A percentile compares a stretch with the other conserved stretches of the same genome.
phyloP scores from a whole-genome alignment of 2,113 vertebrate species.

The Struthidea cinerea region DNA sequence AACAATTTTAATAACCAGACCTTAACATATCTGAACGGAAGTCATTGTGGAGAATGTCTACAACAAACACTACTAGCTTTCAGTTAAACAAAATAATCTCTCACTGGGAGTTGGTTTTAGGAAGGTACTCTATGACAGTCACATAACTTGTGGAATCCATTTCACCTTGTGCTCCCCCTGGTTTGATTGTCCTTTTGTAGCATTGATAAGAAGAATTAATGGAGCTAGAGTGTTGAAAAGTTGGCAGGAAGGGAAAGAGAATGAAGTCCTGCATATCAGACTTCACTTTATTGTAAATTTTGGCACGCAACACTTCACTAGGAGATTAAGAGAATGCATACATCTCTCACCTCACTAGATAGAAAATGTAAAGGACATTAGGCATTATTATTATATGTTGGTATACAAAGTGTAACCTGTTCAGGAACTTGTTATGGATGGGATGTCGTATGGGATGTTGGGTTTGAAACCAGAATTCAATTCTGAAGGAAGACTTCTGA shows the following conservation, averaged over 20 bases:
- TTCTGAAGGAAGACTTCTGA: not conserved
- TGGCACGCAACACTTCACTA: not conserved
- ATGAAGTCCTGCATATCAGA: not conserved
- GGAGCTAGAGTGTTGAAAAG: not conserved
- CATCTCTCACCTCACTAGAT: not conserved
- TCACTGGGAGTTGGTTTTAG: not conserved
- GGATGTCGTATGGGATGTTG: not conserved
- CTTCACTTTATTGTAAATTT: not conserved
- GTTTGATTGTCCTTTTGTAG: not conserved
- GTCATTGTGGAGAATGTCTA: not conserved
- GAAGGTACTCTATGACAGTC: not conserved
- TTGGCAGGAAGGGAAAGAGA: not conserved
- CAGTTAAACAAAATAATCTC: not conserved
- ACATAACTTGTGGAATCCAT: not conserved
- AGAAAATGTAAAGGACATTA: not conserved
- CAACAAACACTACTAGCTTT: not conserved
- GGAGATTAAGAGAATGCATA: not conserved
- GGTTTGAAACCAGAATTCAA: not conserved
- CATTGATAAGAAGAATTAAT: not conserved
- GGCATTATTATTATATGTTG: not conserved
- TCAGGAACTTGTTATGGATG: not conserved
- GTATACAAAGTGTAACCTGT: not conserved
- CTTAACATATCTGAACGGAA: not conserved
- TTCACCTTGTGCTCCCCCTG: not conserved
- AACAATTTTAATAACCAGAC: not conserved